phyloP scores from a whole-genome alignment of 2,113 vertebrate genomes.

The Elephas maximus region DNA sequence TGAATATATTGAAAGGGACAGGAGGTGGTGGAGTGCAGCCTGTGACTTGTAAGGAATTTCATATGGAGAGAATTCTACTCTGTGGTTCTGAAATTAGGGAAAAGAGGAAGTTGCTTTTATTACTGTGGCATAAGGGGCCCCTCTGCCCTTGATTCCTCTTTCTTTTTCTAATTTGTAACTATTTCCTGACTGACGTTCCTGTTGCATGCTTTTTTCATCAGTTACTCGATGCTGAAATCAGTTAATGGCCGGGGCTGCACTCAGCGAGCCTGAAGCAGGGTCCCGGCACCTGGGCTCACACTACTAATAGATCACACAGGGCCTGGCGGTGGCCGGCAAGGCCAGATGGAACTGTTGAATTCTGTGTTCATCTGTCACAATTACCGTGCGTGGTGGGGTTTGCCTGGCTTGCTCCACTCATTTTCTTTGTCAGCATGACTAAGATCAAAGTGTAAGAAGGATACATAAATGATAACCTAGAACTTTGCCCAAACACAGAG shows the following conservation, averaged over 20 bases:
- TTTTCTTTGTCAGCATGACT: conserved; percentile 76
- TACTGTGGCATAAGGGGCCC: conserved; percentile 83
- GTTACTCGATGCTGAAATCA: conserved; percentile 72
- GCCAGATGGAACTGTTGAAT: conserved; percentile 85
- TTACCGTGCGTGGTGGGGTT: conserved; percentile 76
- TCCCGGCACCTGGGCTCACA: conserved; percentile 77
- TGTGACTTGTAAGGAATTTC: conserved; percentile 71
- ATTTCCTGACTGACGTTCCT: conserved; percentile 78
- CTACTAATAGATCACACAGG: conserved; percentile 73
- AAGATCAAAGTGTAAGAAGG: conserved; percentile 75
- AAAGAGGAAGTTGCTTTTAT: conserved; percentile 85
- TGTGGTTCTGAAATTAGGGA: conserved; percentile 83
- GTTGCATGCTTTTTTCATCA: conserved; percentile 71
- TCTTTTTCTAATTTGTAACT: conserved; percentile 85
- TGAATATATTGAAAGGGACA: conserved; percentile 40
- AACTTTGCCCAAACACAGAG: conserved; percentile 70
- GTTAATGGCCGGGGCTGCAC: conserved; percentile 41
- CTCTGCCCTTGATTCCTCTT: conserved; percentile 65
- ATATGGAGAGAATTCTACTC: conserved; percentile 80
- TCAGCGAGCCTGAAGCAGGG: conserved; percentile 50
- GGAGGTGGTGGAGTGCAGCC: conserved; percentile 45
- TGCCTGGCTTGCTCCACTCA: conserved; percentile 76
- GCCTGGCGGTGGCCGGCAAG: conserved; percentile 67
- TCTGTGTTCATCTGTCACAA: conserved; percentile 73
- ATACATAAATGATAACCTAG: conserved; percentile 79